Evolutionary conservation across 1,140 invertebrate species (phyloP).

Genomic region (Tyrophagus putrescentiae): DNA sequence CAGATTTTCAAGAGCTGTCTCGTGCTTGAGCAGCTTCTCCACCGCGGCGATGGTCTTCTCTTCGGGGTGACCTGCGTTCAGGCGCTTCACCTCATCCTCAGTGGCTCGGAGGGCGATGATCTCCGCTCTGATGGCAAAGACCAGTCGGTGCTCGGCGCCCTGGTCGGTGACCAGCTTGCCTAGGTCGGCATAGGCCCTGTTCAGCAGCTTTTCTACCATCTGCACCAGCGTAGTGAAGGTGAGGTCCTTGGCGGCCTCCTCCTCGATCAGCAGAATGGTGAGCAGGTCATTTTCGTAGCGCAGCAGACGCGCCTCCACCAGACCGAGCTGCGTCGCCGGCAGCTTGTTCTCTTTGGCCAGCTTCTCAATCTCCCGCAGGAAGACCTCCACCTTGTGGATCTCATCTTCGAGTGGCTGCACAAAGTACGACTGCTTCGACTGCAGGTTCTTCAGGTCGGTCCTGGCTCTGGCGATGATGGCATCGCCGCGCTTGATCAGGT

Average conservation of each 20-base stretch:
- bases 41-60: too few relatives aligned
- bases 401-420: not conserved
- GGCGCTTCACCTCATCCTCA: not conserved
- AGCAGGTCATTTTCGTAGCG: not conserved
- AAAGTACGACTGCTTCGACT: not conserved
- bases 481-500: not conserved
- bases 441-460: not conserved
- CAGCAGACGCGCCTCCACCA: not conserved
- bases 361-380: not conserved
- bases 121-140: not conserved
- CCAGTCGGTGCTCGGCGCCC: not conserved
- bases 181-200: not conserved
- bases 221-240: not conserved
- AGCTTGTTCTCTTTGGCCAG: not conserved
- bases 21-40: too few relatives aligned
- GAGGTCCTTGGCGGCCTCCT: not conserved
- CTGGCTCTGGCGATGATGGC: not conserved
- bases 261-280: not conserved
- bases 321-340: not conserved
- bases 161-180: not conserved
- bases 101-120: not conserved
- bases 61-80: not conserved
- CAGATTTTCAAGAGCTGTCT: too few relatives aligned
- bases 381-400: not conserved
- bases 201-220: not conserved